phyloP scores from a whole-genome alignment of 2,888 invertebrate genomes.

The Acanthoscelides obtectus region DNA sequence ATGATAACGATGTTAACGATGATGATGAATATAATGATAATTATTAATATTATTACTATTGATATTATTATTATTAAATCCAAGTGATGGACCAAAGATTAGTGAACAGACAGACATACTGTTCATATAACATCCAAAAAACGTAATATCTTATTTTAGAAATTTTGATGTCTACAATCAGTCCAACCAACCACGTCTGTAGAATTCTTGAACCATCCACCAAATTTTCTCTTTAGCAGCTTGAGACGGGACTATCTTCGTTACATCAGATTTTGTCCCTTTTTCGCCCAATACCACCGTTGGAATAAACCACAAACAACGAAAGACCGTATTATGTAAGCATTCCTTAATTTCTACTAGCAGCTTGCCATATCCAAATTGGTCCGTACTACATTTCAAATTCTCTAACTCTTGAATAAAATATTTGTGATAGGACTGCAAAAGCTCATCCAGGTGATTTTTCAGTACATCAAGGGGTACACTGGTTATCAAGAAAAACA shows the following conservation, averaged over 20 bases:
- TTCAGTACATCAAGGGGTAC: not conserved
- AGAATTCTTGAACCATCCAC: not conserved
- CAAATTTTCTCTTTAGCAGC: not conserved
- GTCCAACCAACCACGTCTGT: not conserved
- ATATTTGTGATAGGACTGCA: not conserved
- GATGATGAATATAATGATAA: too few relatives aligned
- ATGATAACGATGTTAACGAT: too few relatives aligned
- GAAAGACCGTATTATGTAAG: not conserved
- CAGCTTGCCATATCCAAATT: not conserved
- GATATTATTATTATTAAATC: too few relatives aligned
- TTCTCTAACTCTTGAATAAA: not conserved
- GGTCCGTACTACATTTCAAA: not conserved
- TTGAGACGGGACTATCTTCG: not conserved
- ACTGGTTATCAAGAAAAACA: conserved; percentile 33
- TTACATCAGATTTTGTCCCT: not conserved
- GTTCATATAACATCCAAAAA: too few relatives aligned
- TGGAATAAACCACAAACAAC: not conserved
- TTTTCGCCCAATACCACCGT: not conserved
- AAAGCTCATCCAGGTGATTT: not conserved
- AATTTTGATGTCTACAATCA: too few relatives aligned
- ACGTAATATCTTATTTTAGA: too few relatives aligned
- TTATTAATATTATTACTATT: too few relatives aligned
- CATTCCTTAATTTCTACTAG: not conserved
- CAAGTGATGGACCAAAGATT: too few relatives aligned
- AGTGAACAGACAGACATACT: too few relatives aligned